Base-by-base conservation (phyloP, 2,888 invertebrate species). In the Zelleria hepariella region DNA sequence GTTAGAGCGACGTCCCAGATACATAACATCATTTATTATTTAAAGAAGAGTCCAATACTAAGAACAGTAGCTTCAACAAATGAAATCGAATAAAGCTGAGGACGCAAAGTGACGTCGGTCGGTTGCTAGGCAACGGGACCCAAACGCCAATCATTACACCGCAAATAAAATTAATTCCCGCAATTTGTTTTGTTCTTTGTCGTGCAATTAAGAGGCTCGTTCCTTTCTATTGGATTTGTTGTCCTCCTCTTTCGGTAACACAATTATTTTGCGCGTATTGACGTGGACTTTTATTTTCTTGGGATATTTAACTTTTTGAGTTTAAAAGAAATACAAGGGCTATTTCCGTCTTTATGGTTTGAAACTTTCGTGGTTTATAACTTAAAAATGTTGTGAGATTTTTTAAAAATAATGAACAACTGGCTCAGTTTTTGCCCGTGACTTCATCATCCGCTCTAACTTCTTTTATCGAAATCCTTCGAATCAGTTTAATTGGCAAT, bases 201-300 rank as follows among this genome's bases (percentile, higher is more conserved):
- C 64, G 63, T 66, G 62, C 70, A 75, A 73, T 77, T 76, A 75
- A 72, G 71, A 69, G 66, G 63, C 66, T 70, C 67, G 69, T 67
- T 69, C 6, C 68, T 68, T 72, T 65, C 69, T 73, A 77, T 79
- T 74, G 75, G 77, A 75, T 80, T 79, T 76, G 69, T 74, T 72
- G 74, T 71, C 47, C 74, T 67, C 69, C 23, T 74, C 68, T 64
- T 69, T 69, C 67, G 63, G 69, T 78, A 81, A 82, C 69, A 69
- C 72, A 74, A 80, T 82, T 80, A 76, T 79, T 72, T 74, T n/a
- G n/a, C n/a, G 71, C 69, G 61, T 69, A 66, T 59, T 61, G 68
- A 69, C 70, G 70, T 73, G n/a, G n/a, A n/a, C 73, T 70, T 65
- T 68, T 63, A 68, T n/a, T 42, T 42, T 42, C 32, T 42, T 15